phyloP scores from a whole-genome alignment of 2,888 invertebrate species.

The Rhorus exstirpatorius region DNA sequence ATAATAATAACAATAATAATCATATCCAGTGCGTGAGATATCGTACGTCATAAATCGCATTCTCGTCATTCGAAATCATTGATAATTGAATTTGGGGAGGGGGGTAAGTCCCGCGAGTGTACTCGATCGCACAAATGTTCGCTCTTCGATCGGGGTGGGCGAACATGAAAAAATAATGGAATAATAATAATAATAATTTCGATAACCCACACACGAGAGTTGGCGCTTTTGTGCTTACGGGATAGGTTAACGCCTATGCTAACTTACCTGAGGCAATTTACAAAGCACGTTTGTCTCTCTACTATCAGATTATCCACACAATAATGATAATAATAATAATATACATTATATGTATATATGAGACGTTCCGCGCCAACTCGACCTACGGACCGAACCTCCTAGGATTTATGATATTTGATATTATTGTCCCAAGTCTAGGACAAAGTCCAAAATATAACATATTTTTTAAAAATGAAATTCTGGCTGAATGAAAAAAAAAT shows the following conservation, averaged over 20 bases:
- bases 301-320: background rate
- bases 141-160: background rate
- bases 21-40: background rate
- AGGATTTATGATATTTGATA: too few species aligned
- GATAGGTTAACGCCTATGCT: constrained; percentile 15
- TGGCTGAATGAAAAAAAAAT: too few species aligned
- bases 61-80: background rate
- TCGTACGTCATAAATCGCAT: background rate
- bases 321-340: too few species aligned
- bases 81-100: background rate
- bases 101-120: background rate
- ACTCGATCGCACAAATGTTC: constrained; percentile 2
- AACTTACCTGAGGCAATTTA: background rate
- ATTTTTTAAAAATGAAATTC: too few species aligned
- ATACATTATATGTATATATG: background rate
- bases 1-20: background rate
- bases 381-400: too few species aligned
- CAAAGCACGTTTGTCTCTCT: too few species aligned
- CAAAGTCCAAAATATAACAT: too few species aligned
- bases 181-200: constrained; percentile 5
- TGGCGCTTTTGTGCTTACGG: background rate
- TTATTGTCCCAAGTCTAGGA: too few species aligned
- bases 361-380: background rate
- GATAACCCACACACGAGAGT: background rate
- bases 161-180: background rate